Percentiles rank a stretch among this genome's conserved stretches.
Evolutionary conservation across 2,888 invertebrate genomes (phyloP).

Genomic region (Machimus rusticus): DNA sequence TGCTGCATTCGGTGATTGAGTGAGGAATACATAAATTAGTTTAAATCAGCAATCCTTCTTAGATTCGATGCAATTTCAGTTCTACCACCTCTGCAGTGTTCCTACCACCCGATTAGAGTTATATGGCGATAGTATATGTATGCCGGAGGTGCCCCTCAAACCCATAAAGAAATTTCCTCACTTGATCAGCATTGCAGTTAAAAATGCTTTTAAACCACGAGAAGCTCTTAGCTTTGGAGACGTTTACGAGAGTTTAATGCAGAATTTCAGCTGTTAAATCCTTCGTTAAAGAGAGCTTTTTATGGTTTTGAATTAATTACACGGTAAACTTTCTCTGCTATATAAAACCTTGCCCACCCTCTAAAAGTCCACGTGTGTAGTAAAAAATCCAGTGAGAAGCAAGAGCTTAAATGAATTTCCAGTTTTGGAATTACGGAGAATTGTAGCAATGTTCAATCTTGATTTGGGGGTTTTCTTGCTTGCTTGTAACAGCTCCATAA

Average conservation of each 20-base stretch:
- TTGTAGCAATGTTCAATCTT: no score
- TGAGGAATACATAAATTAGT: neutral
- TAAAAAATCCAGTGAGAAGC: neutral
- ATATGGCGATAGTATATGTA: neutral
- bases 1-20: neutral
- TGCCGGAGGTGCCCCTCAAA: neutral
- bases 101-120: neutral
- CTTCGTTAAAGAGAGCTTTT: neutral
- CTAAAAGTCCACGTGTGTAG: neutral
- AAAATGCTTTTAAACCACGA: slow-evolving; percentile 2
- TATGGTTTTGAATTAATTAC: slow-evolving; percentile 1
- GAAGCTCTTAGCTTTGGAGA: neutral
- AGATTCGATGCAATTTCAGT: neutral
- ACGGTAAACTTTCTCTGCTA: neutral
- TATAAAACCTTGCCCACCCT: neutral
- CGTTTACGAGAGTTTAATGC: neutral
- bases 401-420: neutral
- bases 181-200: neutral
- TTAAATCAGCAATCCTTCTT: neutral
- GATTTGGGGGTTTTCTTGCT: no score
- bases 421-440: neutral
- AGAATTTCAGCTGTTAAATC: neutral
- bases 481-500: no score
- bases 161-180: neutral
- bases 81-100: neutral